Conservation (phyloP, 2,113 vertebrate species). For the Mobula hypostoma region DNA sequence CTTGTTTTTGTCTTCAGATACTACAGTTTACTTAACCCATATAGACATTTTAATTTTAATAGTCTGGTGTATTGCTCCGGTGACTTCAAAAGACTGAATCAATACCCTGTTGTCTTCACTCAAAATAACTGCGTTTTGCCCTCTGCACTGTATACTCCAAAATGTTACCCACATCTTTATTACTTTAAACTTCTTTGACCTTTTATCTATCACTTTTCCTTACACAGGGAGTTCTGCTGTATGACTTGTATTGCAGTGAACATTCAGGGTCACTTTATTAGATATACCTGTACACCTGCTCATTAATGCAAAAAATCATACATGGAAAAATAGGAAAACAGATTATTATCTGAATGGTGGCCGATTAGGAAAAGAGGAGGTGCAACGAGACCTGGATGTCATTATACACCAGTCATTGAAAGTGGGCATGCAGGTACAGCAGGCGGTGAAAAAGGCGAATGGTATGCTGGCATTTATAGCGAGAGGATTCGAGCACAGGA, state of each 20-base stretch:
- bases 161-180: background rate
- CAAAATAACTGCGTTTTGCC: background rate
- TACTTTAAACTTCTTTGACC: background rate
- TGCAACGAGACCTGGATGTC: too few species aligned
- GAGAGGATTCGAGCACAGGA: too few species aligned
- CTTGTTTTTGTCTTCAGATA: background rate
- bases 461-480: too few species aligned
- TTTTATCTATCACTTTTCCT: background rate
- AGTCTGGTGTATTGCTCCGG: background rate
- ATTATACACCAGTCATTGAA: too few species aligned
- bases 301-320: too few species aligned
- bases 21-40: background rate
- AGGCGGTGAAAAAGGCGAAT: too few species aligned
- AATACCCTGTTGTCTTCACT: background rate
- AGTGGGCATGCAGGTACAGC: too few species aligned
- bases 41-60: background rate
- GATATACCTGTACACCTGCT: too few species aligned
- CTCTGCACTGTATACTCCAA: background rate
- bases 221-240: background rate
- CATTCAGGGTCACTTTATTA: too few species aligned
- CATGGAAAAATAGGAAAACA: too few species aligned
- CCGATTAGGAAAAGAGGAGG: too few species aligned
- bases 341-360: too few species aligned
- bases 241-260: background rate
- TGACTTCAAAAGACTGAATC: background rate